A percentile compares a stretch with the other conserved stretches of the same genome.
Conservation (phyloP, 2,888 invertebrate genomes). For the Cosmia trapezina region DNA sequence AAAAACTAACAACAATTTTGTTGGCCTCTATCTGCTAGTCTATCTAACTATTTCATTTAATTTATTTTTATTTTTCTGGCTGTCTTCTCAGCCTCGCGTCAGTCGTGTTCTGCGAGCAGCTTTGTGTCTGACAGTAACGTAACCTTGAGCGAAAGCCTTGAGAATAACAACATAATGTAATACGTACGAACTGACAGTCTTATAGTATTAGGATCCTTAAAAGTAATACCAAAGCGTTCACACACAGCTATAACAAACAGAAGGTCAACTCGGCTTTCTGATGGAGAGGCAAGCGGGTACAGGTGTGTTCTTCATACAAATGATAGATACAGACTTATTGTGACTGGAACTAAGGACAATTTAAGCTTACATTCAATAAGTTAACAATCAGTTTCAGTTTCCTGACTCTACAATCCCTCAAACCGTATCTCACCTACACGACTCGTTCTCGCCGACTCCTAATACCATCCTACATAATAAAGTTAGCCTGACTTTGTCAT, state of each 20-base stretch:
- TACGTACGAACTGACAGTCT: conserved; percentile 33
- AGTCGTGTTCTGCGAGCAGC: not conserved
- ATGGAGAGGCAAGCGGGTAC: no score
- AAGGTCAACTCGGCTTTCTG: conserved; percentile 13
- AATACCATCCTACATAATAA: no score
- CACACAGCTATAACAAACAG: not conserved
- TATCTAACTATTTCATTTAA: not conserved
- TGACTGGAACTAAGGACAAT: no score
- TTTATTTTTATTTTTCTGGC: no score
- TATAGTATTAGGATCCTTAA: conserved; percentile 23
- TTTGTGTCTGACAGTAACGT: not conserved
- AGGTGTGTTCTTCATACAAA: no score
- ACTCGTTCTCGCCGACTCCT: no score
- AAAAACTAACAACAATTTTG: not conserved
- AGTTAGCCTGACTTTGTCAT: no score
- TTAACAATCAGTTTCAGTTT: no score
- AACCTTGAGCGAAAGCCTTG: conserved; percentile 6
- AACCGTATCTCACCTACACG: no score
- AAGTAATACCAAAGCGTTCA: conserved; percentile 23
- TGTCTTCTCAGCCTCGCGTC: not conserved
- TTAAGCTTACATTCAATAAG: no score
- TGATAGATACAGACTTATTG: no score
- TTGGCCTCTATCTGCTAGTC: not conserved
- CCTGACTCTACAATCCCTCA: no score
- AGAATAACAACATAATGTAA: conserved; percentile 3